phyloP scores from a whole-genome alignment of 2,888 invertebrate genomes.

The Amphiduros pacificus region DNA sequence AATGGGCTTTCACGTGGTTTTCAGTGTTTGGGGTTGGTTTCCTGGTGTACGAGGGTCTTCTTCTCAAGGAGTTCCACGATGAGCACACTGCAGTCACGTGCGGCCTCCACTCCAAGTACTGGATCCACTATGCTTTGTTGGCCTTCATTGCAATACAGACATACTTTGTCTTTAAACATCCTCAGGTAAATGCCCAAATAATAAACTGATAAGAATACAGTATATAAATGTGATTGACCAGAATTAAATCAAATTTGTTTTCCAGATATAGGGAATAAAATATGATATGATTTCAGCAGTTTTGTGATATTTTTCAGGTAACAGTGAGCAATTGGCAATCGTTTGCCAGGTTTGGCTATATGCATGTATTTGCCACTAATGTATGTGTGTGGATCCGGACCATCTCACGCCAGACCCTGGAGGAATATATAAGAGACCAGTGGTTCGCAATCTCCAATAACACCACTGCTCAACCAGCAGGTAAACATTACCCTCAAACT shows the following conservation, averaged over 20 bases:
- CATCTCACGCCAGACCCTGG: constrained; percentile 1
- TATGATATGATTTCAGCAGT: too few species aligned
- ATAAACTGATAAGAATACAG: too few species aligned
- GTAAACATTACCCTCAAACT: too few species aligned
- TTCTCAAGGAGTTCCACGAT: constrained; percentile 14
- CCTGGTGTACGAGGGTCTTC: constrained; percentile 14
- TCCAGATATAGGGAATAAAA: too few species aligned
- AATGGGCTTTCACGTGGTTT: not conserved
- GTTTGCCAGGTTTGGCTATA: constrained; percentile 1
- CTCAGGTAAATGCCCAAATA: constrained; percentile 18
- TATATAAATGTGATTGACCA: too few species aligned
- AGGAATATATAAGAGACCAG: too few species aligned
- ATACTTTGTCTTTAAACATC: constrained; percentile 23
- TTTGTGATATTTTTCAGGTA: not conserved
- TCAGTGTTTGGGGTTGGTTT: constrained; percentile 17
- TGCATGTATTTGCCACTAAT: constrained; percentile 11
- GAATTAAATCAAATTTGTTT: too few species aligned
- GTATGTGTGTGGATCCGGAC: not conserved
- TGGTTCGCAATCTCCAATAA: too few species aligned
- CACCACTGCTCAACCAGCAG: too few species aligned
- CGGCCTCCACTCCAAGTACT: constrained; percentile 1
- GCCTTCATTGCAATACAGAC: constrained; percentile 15
- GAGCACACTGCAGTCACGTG: constrained; percentile 6
- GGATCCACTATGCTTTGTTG: constrained; percentile 16
- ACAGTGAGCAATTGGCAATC: constrained; percentile 4